Evolutionary conservation across 1,140 invertebrate genomes (phyloP), one percentile per base, ranked within the genome.

Genomic region (Telenomus remus): DNA sequence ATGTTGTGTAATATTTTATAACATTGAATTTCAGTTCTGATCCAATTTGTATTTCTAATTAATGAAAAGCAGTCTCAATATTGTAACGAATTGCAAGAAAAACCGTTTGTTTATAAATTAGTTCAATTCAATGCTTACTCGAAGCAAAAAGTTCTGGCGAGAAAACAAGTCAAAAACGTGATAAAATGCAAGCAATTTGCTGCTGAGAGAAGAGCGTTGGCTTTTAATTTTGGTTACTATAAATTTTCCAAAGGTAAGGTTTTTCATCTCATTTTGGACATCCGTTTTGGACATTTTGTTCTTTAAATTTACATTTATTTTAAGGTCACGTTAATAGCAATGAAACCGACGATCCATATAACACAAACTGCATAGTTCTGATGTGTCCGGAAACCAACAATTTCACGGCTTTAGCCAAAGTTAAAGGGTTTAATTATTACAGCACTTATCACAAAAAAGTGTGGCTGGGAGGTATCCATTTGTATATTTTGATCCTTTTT

Each of bases 351-450:
- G 71, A 74, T 49, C 59, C 61, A 43, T 80, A 76, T 57, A 77
- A 85, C 59, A 65, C 68, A 42, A 80, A 79, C 81, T 91, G 89
- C 70, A 85, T 90, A 68, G 81, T 91, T 1, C 79, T 92, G 1
- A 87, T 89, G n/a, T 92, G 92, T 79, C 90, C 92, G 1, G 91
- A 92, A 82, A 83, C 84, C 7, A 82, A 89, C 46, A 89, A 89
- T 37, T 88, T 88, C 19, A 78, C 86, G 1, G 88, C 86, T 0
- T 65, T 92, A 6, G 79, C 82, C 4, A 86, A 88, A 50, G 89
- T 91, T 76, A 81, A 86, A 3, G 87, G 85, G 75, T 91, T 89
- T 64, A 89, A 90, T 83, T 92, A 92, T 78, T 87, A 92, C 64
- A 92, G 90, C 68, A 82, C 90, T 14, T 87, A 86, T 64, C 53